Conservation (phyloP, 2,888 invertebrate species). For the Calliphora vomitoria region DNA sequence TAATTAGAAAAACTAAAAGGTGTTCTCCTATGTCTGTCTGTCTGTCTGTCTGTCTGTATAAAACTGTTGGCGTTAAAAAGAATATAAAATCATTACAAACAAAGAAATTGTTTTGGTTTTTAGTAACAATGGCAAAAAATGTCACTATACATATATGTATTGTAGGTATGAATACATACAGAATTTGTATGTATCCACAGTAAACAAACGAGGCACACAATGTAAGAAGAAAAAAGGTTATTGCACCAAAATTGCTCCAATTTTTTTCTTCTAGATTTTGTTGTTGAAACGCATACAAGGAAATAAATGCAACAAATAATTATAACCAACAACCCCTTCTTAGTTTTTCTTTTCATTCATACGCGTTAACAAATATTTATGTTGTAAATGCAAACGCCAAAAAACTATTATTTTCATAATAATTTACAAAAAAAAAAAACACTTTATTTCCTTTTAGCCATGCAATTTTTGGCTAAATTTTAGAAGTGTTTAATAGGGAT, state of each 20-base stretch:
- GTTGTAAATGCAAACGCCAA: conserved; percentile 22
- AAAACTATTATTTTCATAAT: conserved; percentile 11
- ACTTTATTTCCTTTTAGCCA: not conserved
- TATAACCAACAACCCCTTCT: conserved; percentile 3
- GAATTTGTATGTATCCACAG: not conserved
- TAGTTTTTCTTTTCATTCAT: not conserved
- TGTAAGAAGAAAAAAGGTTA: conserved; percentile 53
- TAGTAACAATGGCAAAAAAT: conserved; percentile 42
- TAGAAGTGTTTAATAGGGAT: not conserved
- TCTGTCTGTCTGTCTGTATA: conserved; percentile 23
- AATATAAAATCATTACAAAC: conserved; percentile 51
- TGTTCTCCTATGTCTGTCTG: conserved; percentile 47
- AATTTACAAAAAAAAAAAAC: not conserved
- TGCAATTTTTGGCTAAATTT: not conserved
- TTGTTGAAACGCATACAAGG: conserved; percentile 6
- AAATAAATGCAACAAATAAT: conserved; percentile 45
- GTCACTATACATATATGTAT: not conserved
- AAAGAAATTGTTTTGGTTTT: conserved; percentile 55
- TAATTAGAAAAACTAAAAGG: conserved; percentile 47
- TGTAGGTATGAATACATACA: not conserved
- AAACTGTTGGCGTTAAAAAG: conserved; percentile 35
- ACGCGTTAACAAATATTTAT: conserved; percentile 2
- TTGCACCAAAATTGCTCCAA: conserved; percentile 65
- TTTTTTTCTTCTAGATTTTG: conserved; percentile 4
- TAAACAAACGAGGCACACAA: not conserved